Evolutionary conservation across 2,888 invertebrate species (phyloP), one percentile per base, ranked within the genome.

Genomic region (Cepaea hortensis): DNA sequence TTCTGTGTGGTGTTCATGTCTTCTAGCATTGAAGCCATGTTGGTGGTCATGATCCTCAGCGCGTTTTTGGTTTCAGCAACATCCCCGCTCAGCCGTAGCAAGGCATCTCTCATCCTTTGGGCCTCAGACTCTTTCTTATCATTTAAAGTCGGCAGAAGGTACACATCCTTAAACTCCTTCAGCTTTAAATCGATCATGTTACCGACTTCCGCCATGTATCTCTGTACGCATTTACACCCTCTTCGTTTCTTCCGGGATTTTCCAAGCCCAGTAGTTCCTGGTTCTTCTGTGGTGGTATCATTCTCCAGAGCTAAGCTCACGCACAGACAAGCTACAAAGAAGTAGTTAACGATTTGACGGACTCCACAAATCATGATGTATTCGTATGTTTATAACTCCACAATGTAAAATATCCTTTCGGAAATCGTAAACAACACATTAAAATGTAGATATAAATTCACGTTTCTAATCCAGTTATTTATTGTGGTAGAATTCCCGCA

Each of bases 161-260:
- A 88, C 48, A 81, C 68, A 77, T 87, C 84, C 70, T 87, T 85
- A 81, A 88, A 88, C 65, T 87, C 85, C 23, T 77, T 82, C 70
- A 88, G 81, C 15, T 85, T 84, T 23, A 84, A 75, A 70, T 88
- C 88, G 62, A 88, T 87, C 86, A 87, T 50, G 61, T 85, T 70
- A 35, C 79, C 75, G 20, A 88, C 87, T 23, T 87, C 87, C 46
- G 85, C 62, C 84, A 85, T 87, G 84, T 87, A 88, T 18, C 87
- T 85, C 23, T 84, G 83, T 50, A 85, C 70, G 81, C 88, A 88
- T 72, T 88, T 88, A 72, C 88, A 88, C 23, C 88, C 86, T 11
- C 82, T 65, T 9, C 82, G 65, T 35, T 86, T 86, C 62, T 68
- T 86, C 13, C 82, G 11, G 0, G 86, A 82, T 20, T 85, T 81